Percentiles rank a stretch among this genome's conserved stretches.
phyloP scores from a whole-genome alignment of 2,113 vertebrate genomes.

The Phaethornis superciliosus region DNA sequence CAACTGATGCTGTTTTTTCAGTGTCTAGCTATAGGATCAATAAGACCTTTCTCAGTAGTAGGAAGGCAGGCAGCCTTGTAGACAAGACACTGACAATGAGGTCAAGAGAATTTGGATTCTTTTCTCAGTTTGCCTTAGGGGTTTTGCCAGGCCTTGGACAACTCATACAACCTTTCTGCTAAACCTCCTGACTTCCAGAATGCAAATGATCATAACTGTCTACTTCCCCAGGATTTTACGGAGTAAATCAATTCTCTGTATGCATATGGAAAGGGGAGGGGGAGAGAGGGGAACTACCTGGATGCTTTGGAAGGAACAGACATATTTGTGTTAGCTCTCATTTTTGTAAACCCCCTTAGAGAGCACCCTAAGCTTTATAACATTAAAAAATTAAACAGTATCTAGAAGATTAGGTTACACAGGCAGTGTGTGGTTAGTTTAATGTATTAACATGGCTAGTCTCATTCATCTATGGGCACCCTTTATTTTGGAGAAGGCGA shows the following conservation, averaged over 20 bases:
- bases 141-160: conserved; percentile 44
- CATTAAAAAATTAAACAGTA: not conserved
- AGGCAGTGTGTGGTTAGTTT: not conserved
- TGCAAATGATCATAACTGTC: conserved; percentile 12
- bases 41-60: not conserved
- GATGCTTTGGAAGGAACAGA: not conserved
- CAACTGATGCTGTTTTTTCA: not conserved
- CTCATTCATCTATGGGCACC: not conserved
- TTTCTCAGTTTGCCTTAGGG: conserved; percentile 44
- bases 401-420: not conserved
- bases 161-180: conserved; percentile 26
- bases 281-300: not conserved
- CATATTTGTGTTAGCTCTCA: not conserved
- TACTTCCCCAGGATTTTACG: not conserved
- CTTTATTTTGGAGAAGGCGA: not conserved
- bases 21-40: conserved; percentile 1
- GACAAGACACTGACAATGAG: conserved; percentile 18
- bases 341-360: not conserved
- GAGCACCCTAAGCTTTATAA: not conserved
- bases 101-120: conserved; percentile 43
- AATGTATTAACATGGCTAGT: not conserved
- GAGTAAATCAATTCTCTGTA: not conserved
- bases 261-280: too few species aligned
- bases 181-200: conserved; percentile 30
- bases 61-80: conserved; percentile 30